Base-by-base conservation (phyloP, 1,140 invertebrate genomes). In the Delia radicum region DNA sequence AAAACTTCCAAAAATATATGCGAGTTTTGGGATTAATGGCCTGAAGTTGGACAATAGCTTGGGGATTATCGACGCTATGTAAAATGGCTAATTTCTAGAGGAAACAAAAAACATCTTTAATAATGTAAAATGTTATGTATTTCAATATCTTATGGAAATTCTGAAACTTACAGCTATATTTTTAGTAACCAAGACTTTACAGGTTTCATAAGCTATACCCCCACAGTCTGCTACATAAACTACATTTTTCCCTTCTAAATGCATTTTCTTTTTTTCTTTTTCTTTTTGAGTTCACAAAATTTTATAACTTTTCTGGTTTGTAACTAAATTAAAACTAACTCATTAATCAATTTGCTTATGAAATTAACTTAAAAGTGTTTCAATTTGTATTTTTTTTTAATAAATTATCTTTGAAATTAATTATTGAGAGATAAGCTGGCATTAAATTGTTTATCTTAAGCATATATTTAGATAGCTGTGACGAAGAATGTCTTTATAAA, bases 191-290 rank as follows among this genome's bases (percentile, higher is more conserved):
- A 85, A 78, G 74, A 82, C 77, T 75, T 84, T 85, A 73, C 83
- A 84, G 21, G 83, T 81, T 76, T 85, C 83, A 33, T 83, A 75
- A 12, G 81, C 81, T 65, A 84, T 82, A 27, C 82, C 83, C 18
- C 82, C 83, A 75, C 83, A 85, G 72, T 84, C 83, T 42, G 82
- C 83, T 42, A 85, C 81, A 82, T 84, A 84, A 75, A 81, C 81
- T 42, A 85, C 78, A 78, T 85, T 78, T 76, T 85, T 85, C 2
- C 82, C 83, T 48, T 76, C 76, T 37, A 85, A 72, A 76, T 85
- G 79, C 82, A 85, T 83, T 76, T 67, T 81, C 4, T 15, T 5
- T 21, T 33, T 29, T 5, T 75, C 28, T 33, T 24, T 21, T 21
- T 55, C 18, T 55, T 12, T 8, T 15, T 15, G n/a, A 5, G 37